phyloP scores from a whole-genome alignment of 2,113 vertebrate species.

The Pantherophis guttatus region DNA sequence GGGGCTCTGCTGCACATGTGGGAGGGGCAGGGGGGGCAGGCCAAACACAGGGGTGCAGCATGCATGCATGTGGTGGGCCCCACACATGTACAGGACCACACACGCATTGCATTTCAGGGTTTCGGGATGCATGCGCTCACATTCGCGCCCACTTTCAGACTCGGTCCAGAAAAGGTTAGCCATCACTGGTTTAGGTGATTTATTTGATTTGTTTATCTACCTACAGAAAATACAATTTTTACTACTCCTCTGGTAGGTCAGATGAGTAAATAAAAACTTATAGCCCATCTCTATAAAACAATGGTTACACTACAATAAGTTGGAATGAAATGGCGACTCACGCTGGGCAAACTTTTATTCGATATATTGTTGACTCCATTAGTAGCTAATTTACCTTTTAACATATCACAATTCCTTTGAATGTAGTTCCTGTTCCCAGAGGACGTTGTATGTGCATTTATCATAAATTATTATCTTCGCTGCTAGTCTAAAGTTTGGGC shows the following conservation, averaged over 20 bases:
- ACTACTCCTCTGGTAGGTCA: constrained; percentile 23
- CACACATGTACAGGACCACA: too few species aligned
- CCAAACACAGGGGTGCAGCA: too few species aligned
- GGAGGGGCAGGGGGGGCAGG: too few species aligned
- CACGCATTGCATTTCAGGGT: too few species aligned
- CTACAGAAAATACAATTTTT: constrained; percentile 44
- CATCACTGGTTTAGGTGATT: constrained; percentile 2
- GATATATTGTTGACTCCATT: constrained; percentile 1
- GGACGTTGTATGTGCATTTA: background rate
- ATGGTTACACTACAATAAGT: constrained; percentile 18
- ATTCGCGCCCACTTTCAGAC: too few species aligned
- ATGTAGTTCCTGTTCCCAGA: background rate
- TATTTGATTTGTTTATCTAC: constrained; percentile 49
- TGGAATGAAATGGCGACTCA: constrained; percentile 5
- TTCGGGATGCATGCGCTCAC: too few species aligned
- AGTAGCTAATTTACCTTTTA: background rate
- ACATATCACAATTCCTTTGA: background rate
- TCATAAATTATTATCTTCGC: background rate
- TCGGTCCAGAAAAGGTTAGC: too few species aligned
- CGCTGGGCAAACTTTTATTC: background rate
- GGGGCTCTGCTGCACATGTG: too few species aligned
- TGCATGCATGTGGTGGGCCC: too few species aligned
- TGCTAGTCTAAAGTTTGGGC: background rate
- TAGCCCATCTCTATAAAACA: constrained; percentile 11
- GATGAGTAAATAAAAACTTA: constrained; percentile 45